These are phyloP conservation scores for Troides oblongomaculatus DNA, from an alignment of 2,888 invertebrate genomes.

Conservation along the genomic window DNA sequence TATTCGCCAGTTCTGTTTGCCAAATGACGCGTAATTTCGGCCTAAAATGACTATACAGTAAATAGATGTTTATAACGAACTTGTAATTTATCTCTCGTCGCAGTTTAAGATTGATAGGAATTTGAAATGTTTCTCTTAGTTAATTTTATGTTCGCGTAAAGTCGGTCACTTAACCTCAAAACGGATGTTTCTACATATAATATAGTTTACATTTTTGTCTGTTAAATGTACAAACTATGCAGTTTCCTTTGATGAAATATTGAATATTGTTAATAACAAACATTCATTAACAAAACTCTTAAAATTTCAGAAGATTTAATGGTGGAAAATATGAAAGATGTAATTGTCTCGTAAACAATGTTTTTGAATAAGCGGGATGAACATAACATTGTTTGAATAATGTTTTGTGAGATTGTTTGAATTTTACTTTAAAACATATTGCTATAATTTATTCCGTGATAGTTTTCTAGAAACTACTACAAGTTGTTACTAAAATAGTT, in stretches of 20 bases:
- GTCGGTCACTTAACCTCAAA: no score
- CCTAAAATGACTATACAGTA: neutral
- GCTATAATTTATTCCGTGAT: constrained; percentile 11
- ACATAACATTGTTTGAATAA: constrained; percentile 16
- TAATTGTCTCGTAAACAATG: constrained; percentile 19
- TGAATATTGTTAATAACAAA: no score
- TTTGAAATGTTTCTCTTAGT: no score
- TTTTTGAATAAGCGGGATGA: constrained; percentile 2
- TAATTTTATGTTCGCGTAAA: no score
- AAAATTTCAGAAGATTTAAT: constrained; percentile 9
- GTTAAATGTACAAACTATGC: no score
- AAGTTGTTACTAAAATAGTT: neutral
- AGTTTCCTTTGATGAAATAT: no score
- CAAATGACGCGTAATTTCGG: constrained; percentile 5
- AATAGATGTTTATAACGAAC: neutral
- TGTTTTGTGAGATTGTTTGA: constrained; percentile 11
- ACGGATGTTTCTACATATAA: no score
- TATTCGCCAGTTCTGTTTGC: constrained; percentile 21
- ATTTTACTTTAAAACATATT: constrained; percentile 14
- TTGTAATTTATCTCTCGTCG: neutral
- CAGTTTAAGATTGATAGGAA: no score
- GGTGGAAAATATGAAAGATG: constrained; percentile 4
- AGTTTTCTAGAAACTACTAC: neutral
- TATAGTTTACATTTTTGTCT: no score
- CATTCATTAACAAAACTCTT: constrained; percentile 4